Base-by-base conservation (phyloP, 1,140 invertebrate species). In the Pogonomyrmex californicus region DNA sequence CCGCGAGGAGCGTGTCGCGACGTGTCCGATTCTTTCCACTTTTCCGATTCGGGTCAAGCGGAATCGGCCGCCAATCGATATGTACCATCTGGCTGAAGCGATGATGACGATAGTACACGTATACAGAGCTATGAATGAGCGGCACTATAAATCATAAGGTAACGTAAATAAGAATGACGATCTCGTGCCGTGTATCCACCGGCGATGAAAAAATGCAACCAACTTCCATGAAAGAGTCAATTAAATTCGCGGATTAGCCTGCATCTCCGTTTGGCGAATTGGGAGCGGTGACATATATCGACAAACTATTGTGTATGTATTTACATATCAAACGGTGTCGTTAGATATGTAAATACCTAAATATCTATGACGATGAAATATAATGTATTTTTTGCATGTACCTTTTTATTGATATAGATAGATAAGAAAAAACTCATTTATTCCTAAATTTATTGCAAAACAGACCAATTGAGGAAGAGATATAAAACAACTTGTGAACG, bases 31-130 rank as follows among this genome's bases (percentile, higher is more conserved):
- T 79, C 44, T 82, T 65, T 65, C 36, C 36, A 68, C 77, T 77
- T 79, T 63, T 17, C 23, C 73, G n/a, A 85, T 85, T 77, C 60
- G 82, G 47, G 70, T 75, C 73, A 75, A 85, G 58, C 54, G 82
- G 60, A 85, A 77, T 82, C 66, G 41, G 51, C 36, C 41, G 58
- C 30, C 58, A 58, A 82, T 83, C 81, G 70, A 83, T 83, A 75
- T 76, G 70, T 60, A 44, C 68, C 81, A 76, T 76, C 81, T 83
- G 81, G 30, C 17, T 33, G 54, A 83, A 23, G 33, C 38, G 49
- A 70, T 33, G 77, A 70, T 70, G 63, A 79, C 30, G 77, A 79
- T 14, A 44, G 10, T 33, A 54, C 38, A 30, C 17, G 41, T 58
- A 51, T 30, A 79, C 2, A 1, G 47, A 36, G 14, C n/a, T 14